phyloP scores from a whole-genome alignment of 2,888 invertebrate genomes.

The Nephrotoma guestfalica region DNA sequence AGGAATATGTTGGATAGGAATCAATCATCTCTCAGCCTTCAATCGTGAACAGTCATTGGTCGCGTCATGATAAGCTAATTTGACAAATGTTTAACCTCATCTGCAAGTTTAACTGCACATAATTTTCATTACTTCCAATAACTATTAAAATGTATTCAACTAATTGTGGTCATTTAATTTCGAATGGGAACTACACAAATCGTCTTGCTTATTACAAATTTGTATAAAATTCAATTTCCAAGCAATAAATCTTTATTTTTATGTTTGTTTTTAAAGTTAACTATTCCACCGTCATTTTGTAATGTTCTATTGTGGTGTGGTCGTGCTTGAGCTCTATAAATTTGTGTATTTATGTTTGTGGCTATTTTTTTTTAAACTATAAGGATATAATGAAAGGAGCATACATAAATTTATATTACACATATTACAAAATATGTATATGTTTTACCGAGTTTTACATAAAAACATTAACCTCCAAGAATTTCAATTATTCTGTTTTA shows the following conservation, averaged over 20 bases:
- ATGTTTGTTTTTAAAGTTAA: neutral
- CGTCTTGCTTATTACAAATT: neutral
- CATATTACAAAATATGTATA: neutral
- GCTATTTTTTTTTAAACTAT: neutral
- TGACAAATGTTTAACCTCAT: no score
- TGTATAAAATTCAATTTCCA: neutral
- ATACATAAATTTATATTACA: neutral
- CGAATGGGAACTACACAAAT: neutral
- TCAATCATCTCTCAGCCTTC: no score
- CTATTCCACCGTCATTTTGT: neutral
- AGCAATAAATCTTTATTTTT: neutral
- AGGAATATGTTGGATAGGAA: no score
- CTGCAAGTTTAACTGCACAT: no score
- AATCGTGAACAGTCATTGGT: no score
- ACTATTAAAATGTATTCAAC: no score
- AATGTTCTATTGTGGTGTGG: neutral
- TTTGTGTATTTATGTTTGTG: neutral
- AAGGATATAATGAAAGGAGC: neutral
- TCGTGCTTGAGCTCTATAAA: neutral
- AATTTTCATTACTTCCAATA: no score
- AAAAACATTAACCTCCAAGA: neutral
- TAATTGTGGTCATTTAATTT: no score
- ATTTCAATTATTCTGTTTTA: neutral
- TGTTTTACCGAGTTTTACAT: no score
- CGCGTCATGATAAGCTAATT: no score